phyloP scores from a whole-genome alignment of 2,888 invertebrate species.

The Apotomis betuletana region DNA sequence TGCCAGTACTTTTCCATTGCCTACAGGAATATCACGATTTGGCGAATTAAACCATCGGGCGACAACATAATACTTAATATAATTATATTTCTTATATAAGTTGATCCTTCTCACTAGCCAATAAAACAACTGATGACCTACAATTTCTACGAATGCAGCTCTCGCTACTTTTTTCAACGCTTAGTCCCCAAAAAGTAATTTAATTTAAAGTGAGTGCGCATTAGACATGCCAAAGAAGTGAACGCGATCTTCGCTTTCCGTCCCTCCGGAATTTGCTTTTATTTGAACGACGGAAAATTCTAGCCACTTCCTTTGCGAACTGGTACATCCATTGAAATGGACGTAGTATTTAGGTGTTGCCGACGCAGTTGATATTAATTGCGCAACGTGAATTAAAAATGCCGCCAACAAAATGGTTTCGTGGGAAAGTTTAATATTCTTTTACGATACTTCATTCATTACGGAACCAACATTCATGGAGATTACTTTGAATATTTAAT shows the following conservation, averaged over 20 bases:
- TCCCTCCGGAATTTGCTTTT: constrained; percentile 52
- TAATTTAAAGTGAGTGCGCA: constrained; percentile 71
- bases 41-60: too few species aligned
- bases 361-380: constrained; percentile 29
- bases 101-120: too few species aligned
- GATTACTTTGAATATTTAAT: constrained; percentile 16
- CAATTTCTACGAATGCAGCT: constrained; percentile 31
- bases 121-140: background rate
- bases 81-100: too few species aligned
- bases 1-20: too few species aligned
- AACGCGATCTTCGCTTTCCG: constrained; percentile 57
- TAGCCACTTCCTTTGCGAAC: constrained; percentile 46
- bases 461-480: background rate
- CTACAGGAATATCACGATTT: too few species aligned
- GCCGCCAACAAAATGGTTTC: constrained; percentile 15
- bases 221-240: constrained; percentile 64
- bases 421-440: constrained; percentile 15
- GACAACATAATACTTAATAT: too few species aligned
- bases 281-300: constrained; percentile 54
- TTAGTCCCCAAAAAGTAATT: constrained; percentile 60
- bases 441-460: constrained; percentile 11
- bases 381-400: constrained; percentile 21
- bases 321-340: constrained; percentile 35
- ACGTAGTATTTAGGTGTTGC: constrained; percentile 5
- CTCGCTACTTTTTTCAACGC: constrained; percentile 54